Evolutionary conservation across 2,113 vertebrate species (phyloP).

Genomic region (Cyanoramphus novaezelandiae): DNA sequence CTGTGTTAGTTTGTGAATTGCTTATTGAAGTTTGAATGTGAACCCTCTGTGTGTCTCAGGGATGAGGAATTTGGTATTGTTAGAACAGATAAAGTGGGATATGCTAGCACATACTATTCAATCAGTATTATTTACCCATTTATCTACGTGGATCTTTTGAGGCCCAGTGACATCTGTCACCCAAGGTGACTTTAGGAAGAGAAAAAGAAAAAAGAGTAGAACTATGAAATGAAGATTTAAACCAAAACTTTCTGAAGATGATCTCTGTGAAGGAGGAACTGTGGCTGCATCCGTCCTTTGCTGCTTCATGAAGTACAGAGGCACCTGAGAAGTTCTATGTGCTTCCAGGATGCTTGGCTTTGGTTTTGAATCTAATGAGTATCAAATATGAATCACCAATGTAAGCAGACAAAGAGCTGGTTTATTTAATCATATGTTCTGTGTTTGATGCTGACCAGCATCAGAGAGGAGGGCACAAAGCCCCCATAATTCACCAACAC

Average conservation of each 20-base stretch:
- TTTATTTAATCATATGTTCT: neutral
- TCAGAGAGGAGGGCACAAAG: neutral
- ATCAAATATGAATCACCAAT: neutral
- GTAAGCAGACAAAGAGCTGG: neutral
- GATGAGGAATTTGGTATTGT: slow-evolving; percentile 55
- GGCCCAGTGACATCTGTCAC: slow-evolving; percentile 21
- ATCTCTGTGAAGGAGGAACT: neutral
- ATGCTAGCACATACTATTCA: neutral
- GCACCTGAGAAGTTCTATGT: neutral
- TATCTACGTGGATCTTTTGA: neutral
- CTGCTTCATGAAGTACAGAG: neutral
- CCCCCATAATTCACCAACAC: neutral
- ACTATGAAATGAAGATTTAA: neutral
- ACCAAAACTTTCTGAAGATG: neutral
- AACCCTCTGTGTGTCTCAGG: slow-evolving; percentile 48
- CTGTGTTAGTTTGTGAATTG: slow-evolving; percentile 52
- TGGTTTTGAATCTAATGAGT: neutral
- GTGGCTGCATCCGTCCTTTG: neutral
- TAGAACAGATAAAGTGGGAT: neutral
- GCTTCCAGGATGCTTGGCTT: neutral
- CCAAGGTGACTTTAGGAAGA: slow-evolving; percentile 9
- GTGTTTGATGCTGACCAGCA: neutral
- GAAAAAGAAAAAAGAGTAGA: neutral
- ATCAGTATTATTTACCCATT: slow-evolving; percentile 38
- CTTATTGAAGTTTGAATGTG: slow-evolving; percentile 55